Percentiles rank a stretch among this genome's conserved stretches.
These are phyloP conservation scores for Brachionus sp. DNA, from an alignment of 1,140 invertebrate species.

Conservation along the genomic window DNA sequence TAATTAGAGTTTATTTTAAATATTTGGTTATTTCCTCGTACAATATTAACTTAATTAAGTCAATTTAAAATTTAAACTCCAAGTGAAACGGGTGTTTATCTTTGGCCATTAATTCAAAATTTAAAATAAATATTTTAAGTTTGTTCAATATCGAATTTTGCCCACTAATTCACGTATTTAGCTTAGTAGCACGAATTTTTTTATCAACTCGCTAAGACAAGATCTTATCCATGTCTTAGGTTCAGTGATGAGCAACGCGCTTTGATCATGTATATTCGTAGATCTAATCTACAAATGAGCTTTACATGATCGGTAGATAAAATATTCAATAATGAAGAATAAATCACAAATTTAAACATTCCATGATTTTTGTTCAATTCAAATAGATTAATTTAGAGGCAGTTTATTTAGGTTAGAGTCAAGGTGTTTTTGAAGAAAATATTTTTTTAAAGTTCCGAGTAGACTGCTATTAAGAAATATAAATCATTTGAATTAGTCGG, in stretches of 20 bases:
- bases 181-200: not conserved
- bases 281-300: not conserved
- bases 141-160: slow-evolving; percentile 4
- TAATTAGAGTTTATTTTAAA: not conserved
- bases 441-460: not conserved
- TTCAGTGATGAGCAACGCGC: not conserved
- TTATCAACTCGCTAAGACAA: slow-evolving; percentile 6
- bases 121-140: not conserved
- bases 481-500: not conserved
- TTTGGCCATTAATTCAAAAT: not conserved
- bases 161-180: not conserved
- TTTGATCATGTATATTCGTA: not conserved
- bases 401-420: not conserved
- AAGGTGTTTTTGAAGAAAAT: not conserved
- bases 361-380: not conserved
- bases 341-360: slow-evolving; percentile 15
- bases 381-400: not conserved
- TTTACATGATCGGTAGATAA: not conserved
- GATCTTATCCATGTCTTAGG: not conserved
- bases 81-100: slow-evolving; percentile 12
- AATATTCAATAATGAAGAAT: not conserved
- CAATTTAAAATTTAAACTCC: not conserved
- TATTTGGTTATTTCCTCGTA: not conserved
- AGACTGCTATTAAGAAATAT: not conserved
- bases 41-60: slow-evolving; percentile 14